Conservation (phyloP, 2,797 vertebrate species). For the Graptemys geographica region DNA sequence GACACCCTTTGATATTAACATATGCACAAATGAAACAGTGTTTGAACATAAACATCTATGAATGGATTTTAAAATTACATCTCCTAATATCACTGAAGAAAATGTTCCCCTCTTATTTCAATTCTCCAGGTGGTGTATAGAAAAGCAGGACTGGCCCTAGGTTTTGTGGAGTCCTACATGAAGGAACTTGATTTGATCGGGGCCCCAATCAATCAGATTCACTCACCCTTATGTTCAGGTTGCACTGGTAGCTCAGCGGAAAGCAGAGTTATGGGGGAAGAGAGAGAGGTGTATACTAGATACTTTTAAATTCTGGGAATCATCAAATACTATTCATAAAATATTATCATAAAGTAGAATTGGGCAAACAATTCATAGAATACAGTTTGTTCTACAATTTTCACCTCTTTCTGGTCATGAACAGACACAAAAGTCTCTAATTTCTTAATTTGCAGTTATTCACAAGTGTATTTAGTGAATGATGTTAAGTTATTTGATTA, state of each 20-base stretch:
- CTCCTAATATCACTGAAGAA: neutral
- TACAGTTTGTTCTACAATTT: neutral
- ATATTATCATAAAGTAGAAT: neutral
- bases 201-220: rapidly evolving
- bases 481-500: neutral
- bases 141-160: rapidly evolving
- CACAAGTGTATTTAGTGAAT: neutral
- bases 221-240: rapidly evolving
- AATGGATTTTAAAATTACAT: rapidly evolving
- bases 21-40: neutral
- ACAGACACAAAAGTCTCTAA: neutral
- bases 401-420: neutral
- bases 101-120: rapidly evolving
- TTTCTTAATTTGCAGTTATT: neutral
- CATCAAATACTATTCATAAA: neutral
- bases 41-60: neutral
- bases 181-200: neutral
- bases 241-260: neutral
- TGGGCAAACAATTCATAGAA: neutral
- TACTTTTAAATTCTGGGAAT: neutral
- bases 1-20: neutral
- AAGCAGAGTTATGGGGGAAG: neutral
- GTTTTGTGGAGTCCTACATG: rapidly evolving
- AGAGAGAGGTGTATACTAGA: rapidly evolving
- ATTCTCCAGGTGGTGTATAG: neutral